Conservation (phyloP, 2,113 vertebrate genomes). For the Scophthalmus maximus region DNA sequence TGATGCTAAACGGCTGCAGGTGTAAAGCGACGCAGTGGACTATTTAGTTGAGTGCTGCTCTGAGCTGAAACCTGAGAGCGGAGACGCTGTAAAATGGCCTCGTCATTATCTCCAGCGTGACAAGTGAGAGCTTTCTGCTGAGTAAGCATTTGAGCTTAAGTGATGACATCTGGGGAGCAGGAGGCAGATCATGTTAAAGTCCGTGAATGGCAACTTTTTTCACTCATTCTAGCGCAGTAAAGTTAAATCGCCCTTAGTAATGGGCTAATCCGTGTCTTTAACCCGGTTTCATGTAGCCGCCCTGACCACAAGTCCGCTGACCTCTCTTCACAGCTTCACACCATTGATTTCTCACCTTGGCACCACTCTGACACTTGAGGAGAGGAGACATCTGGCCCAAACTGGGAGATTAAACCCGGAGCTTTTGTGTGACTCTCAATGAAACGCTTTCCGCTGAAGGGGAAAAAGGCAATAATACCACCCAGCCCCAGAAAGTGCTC, state of each 20-base stretch:
- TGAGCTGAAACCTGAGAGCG: constrained; percentile 24
- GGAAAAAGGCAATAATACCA: constrained; percentile 45
- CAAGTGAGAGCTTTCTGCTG: constrained; percentile 19
- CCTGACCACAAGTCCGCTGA: constrained; percentile 1
- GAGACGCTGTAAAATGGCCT: constrained; percentile 4
- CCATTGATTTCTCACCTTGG: constrained; percentile 19
- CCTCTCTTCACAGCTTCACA: constrained; percentile 2
- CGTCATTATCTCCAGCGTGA: constrained; percentile 27
- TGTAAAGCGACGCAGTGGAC: constrained; percentile 52
- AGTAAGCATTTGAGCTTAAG: neutral
- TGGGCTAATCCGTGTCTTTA: neutral
- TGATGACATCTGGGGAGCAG: constrained; percentile 30
- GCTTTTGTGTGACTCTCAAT: constrained; percentile 12
- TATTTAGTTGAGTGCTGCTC: constrained; percentile 11
- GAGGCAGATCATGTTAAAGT: constrained; percentile 8
- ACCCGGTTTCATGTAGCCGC: neutral
- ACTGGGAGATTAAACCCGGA: neutral
- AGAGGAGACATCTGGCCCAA: constrained; percentile 26
- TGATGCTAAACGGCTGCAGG: constrained; percentile 55
- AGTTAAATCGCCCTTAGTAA: neutral
- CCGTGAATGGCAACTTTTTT: neutral
- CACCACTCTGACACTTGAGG: neutral
- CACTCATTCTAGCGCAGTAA: constrained; percentile 5
- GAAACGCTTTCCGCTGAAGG: constrained; percentile 37
- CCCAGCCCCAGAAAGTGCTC: constrained; percentile 46